These are phyloP conservation scores for Danio rerio DNA, from an alignment of 2,113 vertebrate genomes.

Conservation along the genomic window DNA sequence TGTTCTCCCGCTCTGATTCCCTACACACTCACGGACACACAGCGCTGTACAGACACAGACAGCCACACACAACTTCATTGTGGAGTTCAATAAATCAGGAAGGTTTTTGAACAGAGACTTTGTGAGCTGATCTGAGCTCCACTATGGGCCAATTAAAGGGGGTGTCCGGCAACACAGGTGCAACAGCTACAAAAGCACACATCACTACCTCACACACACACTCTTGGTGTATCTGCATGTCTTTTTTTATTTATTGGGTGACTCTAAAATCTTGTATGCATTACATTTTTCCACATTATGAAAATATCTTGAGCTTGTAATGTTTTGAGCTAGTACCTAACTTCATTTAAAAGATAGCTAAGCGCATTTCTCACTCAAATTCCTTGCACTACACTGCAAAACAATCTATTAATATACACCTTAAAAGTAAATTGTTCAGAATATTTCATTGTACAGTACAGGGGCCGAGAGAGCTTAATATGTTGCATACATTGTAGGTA, in stretches of 20 bases:
- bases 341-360: neutral
- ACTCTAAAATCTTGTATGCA: neutral
- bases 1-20: neutral
- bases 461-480: too few species aligned
- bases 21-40: neutral
- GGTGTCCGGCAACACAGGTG: neutral
- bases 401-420: neutral
- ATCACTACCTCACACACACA: neutral
- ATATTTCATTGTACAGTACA: too few species aligned
- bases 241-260: neutral
- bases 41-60: conserved; percentile 13
- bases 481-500: too few species aligned
- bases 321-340: neutral
- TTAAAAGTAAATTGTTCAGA: too few species aligned
- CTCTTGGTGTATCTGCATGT: neutral
- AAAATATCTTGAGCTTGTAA: neutral
- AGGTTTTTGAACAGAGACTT: neutral
- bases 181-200: neutral
- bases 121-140: conserved; percentile 3
- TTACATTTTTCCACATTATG: neutral
- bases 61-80: neutral
- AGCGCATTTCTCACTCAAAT: neutral
- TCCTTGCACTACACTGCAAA: neutral
- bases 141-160: conserved; percentile 2
- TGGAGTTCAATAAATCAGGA: conserved; percentile 9